Percentiles rank a stretch among this genome's conserved stretches.
These are phyloP conservation scores for Sinella curviseta DNA, from an alignment of 1,140 invertebrate species.

Conservation along the genomic window DNA sequence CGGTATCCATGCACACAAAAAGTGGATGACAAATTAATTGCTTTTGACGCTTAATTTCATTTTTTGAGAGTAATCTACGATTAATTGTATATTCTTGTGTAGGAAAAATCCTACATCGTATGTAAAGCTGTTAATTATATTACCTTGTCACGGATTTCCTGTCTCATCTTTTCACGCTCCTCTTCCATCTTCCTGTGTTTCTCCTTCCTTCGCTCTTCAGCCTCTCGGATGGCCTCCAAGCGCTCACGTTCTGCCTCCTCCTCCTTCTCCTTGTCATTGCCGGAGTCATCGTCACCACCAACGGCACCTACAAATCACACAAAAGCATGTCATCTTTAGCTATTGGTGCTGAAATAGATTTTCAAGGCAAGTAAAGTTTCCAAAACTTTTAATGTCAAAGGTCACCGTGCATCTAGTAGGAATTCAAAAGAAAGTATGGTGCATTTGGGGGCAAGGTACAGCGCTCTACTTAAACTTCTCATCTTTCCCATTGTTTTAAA, in stretches of 20 bases:
- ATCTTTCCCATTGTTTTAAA: too few species aligned
- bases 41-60: not conserved
- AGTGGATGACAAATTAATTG: not conserved
- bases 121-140: too few species aligned
- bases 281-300: constrained; percentile 81
- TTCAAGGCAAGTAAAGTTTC: not conserved
- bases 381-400: not conserved
- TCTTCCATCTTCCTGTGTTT: constrained; percentile 98
- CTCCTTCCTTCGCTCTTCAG: constrained; percentile 91
- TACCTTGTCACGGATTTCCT: constrained; percentile 97
- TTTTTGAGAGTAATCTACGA: too few species aligned
- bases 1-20: constrained; percentile 11
- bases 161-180: constrained; percentile 95
- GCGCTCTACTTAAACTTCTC: too few species aligned
- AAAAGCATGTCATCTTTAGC: not conserved
- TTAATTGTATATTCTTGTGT: too few species aligned
- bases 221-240: constrained; percentile 87
- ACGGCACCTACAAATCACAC: constrained; percentile 69
- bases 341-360: not conserved
- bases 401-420: too few species aligned
- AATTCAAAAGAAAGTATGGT: too few species aligned
- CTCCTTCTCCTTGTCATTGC: constrained; percentile 89
- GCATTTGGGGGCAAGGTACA: too few species aligned
- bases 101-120: too few species aligned
- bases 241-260: constrained; percentile 92